These are phyloP conservation scores for Chloropsis cyanopogon DNA, from an alignment of 2,113 vertebrate genomes.

Conservation along the genomic window DNA sequence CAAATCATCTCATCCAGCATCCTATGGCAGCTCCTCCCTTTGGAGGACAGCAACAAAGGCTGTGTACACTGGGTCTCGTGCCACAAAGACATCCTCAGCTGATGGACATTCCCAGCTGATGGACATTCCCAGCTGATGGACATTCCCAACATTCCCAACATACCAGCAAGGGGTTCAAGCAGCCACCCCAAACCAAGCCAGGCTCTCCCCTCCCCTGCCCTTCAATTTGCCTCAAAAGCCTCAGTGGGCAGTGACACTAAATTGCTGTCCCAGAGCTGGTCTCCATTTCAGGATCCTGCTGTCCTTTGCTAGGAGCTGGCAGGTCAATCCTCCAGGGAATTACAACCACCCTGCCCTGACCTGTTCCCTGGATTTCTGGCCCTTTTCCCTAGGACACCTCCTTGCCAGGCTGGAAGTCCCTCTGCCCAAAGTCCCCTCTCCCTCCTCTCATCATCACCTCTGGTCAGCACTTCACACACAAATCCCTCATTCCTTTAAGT, in stretches of 20 bases:
- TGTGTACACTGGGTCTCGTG: fast-evolving
- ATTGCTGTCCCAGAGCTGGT: slow-evolving; percentile 58
- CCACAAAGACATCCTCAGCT: background rate
- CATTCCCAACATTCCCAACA: background rate
- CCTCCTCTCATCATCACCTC: background rate
- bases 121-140: background rate
- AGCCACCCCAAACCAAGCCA: background rate
- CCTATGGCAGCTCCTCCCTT: background rate
- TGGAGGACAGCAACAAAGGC: background rate
- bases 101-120: too few relatives aligned
- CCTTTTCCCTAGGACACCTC: slow-evolving; percentile 51
- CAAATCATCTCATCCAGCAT: background rate
- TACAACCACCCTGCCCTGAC: slow-evolving; percentile 64
- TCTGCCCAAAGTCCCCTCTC: slow-evolving; percentile 47
- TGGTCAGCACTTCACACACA: background rate
- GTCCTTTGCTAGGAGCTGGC: slow-evolving; percentile 58
- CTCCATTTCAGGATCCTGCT: slow-evolving; percentile 67
- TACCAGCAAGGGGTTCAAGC: background rate
- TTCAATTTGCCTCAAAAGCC: background rate
- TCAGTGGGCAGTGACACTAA: slow-evolving; percentile 46
- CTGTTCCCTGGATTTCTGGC: slow-evolving; percentile 62
- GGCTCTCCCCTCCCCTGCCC: background rate
- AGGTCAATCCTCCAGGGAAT: slow-evolving; percentile 63
- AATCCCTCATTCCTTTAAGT: background rate
- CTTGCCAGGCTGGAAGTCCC: slow-evolving; percentile 40